Base-by-base conservation (phyloP, 2,113 vertebrate species). In the Dicentrarchus labrax region DNA sequence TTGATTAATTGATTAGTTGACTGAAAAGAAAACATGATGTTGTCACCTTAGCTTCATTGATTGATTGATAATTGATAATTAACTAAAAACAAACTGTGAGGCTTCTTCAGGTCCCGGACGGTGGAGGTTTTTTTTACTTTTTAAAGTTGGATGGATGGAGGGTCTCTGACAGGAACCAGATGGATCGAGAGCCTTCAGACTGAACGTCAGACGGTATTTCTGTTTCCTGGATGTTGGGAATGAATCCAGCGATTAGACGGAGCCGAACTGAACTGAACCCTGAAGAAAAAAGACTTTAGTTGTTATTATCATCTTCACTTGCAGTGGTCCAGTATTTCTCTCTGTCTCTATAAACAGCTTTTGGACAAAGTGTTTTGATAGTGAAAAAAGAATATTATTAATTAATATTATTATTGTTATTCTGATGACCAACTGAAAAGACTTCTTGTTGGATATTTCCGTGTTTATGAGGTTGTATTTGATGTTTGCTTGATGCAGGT, bases 401-500 rank as follows among this genome's bases (percentile, higher is more conserved):
- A 74, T 83, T 82, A 75, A 75, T 80, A 83, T 87, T 73, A 78
- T 71, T 86, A 62, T 78, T 80, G 65, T 90, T 77, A 50, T 81
- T 92, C 76, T 80, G 71, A 88, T 67, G 48, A 68, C 38, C 64
- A 83, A 69, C 22, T 65, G 78, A 82, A 78, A 19, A 62, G 61
- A 85, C 54, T 65, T 78, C 43, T 61, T 75, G 89, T 92, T 85
- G 80, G 76, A 70, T 86, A 78, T 84, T 79, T 88, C 24, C 15
- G 84, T 91, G 89, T 93, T 93, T 85, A 78, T 89, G 82, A 87
- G 89, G 80, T 89, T 83, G 87, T 93, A 83, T 95, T 92, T 91
- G 70, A 84, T 94, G 92, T 94, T 93, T 87, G 86, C 88, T 93
- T 90, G 86, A 89, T 90, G 89, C 88, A 90, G 86, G 70, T 91